Evolutionary conservation across 1,140 invertebrate genomes (phyloP).

Genomic region (Drosophila rhopaloa): DNA sequence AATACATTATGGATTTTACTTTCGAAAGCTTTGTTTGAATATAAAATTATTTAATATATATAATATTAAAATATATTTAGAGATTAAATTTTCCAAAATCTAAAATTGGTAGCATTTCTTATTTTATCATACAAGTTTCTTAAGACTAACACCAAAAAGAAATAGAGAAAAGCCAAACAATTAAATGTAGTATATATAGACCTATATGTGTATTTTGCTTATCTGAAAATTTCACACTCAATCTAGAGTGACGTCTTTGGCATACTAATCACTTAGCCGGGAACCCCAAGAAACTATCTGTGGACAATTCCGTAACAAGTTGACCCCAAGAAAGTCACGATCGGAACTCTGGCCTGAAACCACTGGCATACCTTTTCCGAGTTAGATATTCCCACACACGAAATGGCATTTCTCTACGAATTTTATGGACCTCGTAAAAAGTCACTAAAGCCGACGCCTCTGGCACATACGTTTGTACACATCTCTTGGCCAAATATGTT

Average conservation of each 20-base stretch:
- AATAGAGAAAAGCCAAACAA: too few species aligned
- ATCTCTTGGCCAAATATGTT: conserved; percentile 47
- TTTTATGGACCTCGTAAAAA: conserved; percentile 46
- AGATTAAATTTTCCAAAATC: too few species aligned
- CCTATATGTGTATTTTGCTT: background rate
- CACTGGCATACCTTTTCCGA: background rate
- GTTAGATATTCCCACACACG: conserved; percentile 31
- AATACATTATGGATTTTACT: too few species aligned
- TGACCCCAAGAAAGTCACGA: conserved; percentile 34
- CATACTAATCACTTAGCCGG: background rate
- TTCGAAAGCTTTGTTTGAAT: too few species aligned
- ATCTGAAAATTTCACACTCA: background rate
- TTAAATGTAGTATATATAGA: too few species aligned
- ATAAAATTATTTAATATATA: too few species aligned
- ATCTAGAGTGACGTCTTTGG: conserved; percentile 1
- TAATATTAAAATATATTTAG: too few species aligned
- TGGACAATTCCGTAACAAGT: conserved; percentile 1
- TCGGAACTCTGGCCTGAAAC: conserved; percentile 5
- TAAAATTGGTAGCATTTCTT: too few species aligned
- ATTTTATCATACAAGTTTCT: too few species aligned
- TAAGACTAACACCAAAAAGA: too few species aligned
- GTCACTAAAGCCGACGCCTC: conserved; percentile 36
- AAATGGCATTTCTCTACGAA: conserved; percentile 8
- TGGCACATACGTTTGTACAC: background rate
- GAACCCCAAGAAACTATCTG: background rate